Conservation (phyloP, 2,797 vertebrate species). For the Pyrocephalus nanus region DNA sequence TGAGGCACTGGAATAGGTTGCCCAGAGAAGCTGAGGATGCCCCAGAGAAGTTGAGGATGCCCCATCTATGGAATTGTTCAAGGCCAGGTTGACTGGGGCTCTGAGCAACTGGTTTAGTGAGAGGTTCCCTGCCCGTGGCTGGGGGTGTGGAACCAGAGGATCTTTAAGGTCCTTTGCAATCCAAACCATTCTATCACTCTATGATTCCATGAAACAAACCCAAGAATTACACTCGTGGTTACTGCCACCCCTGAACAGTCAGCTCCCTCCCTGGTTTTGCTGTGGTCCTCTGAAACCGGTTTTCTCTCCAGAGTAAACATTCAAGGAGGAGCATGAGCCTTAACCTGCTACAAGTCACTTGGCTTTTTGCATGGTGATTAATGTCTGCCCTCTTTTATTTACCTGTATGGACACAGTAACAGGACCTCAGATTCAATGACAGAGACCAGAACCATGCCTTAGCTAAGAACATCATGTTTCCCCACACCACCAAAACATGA, state of each 20-base stretch:
- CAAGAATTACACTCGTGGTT: not conserved
- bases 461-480: not conserved
- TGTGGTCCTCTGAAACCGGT: not conserved
- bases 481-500: not conserved
- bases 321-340: accelerated
- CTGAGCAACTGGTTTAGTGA: not conserved
- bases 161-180: not conserved
- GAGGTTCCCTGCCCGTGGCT: not conserved
- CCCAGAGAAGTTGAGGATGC: not conserved
- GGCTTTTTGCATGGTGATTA: not conserved
- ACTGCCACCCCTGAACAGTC: not conserved
- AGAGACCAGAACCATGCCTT: not conserved
- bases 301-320: not conserved
- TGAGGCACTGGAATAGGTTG: too few relatives aligned
- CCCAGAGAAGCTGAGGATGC: too few relatives aligned
- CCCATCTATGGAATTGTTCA: not conserved
- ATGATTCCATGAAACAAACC: not conserved
- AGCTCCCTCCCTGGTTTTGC: not conserved
- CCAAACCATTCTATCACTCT: not conserved
- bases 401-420: not conserved
- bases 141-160: not conserved
- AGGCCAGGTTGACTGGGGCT: too few relatives aligned
- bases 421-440: not conserved
- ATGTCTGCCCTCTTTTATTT: not conserved
- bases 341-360: not conserved